A percentile compares a stretch with the other conserved stretches of the same genome.
Conservation (phyloP, 2,797 vertebrate species). For the Vultur gryphus region DNA sequence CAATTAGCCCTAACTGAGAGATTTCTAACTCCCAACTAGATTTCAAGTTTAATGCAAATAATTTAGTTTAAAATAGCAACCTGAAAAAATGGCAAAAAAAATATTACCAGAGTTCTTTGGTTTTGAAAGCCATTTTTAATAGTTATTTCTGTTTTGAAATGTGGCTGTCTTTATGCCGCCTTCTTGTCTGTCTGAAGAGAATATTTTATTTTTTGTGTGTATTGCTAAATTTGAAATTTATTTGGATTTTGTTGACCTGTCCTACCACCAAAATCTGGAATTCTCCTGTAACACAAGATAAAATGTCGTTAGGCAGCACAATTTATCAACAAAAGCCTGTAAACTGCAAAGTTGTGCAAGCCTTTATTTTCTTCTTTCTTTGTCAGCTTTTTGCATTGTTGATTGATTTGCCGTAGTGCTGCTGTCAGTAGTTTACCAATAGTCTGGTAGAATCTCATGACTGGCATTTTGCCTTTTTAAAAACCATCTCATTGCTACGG, state of each 20-base stretch:
- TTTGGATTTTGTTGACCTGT: conserved; percentile 1
- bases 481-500: conserved; percentile 71
- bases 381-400: conserved; percentile 81
- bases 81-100: conserved; percentile 14
- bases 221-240: neutral
- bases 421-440: conserved; percentile 78
- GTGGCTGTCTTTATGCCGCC: neutral
- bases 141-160: neutral
- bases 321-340: conserved; percentile 71
- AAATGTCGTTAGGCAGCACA: conserved; percentile 70
- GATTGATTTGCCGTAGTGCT: conserved; percentile 74
- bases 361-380: conserved; percentile 68
- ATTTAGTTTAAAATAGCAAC: conserved; percentile 51
- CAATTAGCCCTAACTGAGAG: conserved; percentile 63
- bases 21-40: conserved; percentile 46
- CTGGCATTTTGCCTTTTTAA: conserved; percentile 79
- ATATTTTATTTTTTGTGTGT: neutral
- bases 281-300: conserved; percentile 46
- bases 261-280: conserved; percentile 38
- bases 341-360: conserved; percentile 69
- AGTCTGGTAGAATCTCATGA: conserved; percentile 75
- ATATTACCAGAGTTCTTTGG: neutral
- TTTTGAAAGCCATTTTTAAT: neutral
- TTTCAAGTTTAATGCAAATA: conserved; percentile 47
- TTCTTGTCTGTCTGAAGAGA: neutral